Evolutionary conservation across 2,113 vertebrate species (phyloP), one percentile per base, ranked within the genome.

Genomic region (Sylvilagus bachmani): DNA sequence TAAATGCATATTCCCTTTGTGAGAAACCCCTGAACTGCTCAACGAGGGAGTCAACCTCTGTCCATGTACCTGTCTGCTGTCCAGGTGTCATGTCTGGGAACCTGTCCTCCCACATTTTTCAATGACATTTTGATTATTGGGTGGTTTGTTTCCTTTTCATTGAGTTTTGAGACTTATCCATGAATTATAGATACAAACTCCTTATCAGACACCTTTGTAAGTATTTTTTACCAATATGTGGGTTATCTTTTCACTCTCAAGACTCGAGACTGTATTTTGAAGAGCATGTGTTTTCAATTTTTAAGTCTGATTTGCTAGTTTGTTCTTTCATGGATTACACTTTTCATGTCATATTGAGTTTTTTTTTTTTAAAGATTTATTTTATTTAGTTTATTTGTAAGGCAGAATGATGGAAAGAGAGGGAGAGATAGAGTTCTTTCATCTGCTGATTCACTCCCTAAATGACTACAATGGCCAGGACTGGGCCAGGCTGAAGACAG

Each of bases 1-100:
- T 84, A 17, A 51, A 22, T 36, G 25, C 1, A 4, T n/a, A 19
- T 55, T 38, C 61, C 33, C 24, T 8, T 13, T 58, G n/a, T 24
- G 24, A 13, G 69, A 44, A 44, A 44, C 44, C 7, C 44, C 44
- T 44, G 44, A 44, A 44, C 5, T 44, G 44, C 44, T 44, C 44
- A 44, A 6, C 1, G 1, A 44, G 44, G 44, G 44, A 44, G 44
- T 44, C 1, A 2, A 0, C n/a, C 11, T 22, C 44, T 71, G 74
- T 64, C n/a, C 16, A 29, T 9, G 11, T 11, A n/a, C 70, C 24
- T 29, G 8, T 75, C 22, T 53, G 44, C 51, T 1, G 3, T 24
- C 53, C 21, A 13, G 4, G 0, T 7, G 7, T 29, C 55, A 62
- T 74, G 66, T 71, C 4, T 36, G 38, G 17, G n/a, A 36, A 22